Evolutionary conservation across 2,797 vertebrate genomes (phyloP).

Genomic region (Phrynocephalus guinanensis): DNA sequence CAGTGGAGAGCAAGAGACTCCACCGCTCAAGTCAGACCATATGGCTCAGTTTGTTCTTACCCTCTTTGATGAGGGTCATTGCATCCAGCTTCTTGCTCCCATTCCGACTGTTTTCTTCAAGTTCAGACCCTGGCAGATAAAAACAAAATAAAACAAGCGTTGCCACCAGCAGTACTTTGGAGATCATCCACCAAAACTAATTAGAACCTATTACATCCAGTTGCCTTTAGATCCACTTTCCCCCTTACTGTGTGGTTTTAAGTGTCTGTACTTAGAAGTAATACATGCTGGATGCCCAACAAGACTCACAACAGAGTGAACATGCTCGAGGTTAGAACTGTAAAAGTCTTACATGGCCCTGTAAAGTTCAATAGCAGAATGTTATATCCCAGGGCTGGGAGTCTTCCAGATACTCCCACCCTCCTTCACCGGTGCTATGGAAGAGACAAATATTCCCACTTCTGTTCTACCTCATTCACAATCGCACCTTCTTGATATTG

Average conservation of each 20-base stretch:
- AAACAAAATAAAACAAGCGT: conserved; percentile 12
- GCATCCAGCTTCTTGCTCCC: conserved; percentile 87
- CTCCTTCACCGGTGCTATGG: too few species aligned
- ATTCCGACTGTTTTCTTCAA: conserved; percentile 88
- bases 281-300: not conserved
- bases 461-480: not conserved
- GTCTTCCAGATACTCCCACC: too few species aligned
- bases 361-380: not conserved
- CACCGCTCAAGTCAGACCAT: not conserved
- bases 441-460: not conserved
- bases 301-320: not conserved
- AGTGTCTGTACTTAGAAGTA: not conserved
- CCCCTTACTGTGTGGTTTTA: not conserved
- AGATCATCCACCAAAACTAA: conserved; percentile 8
- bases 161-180: conserved; percentile 44
- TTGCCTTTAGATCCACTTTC: not conserved
- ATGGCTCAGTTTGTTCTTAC: conserved; percentile 73
- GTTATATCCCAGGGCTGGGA: too few species aligned
- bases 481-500: conserved; percentile 6
- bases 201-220: conserved; percentile 1
- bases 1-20: accelerated
- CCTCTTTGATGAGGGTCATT: conserved; percentile 94
- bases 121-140: conserved; percentile 80
- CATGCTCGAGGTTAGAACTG: not conserved
- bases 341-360: not conserved